These are phyloP conservation scores for Athrips mouffetella DNA, from an alignment of 2,888 invertebrate species.

Conservation along the genomic window DNA sequence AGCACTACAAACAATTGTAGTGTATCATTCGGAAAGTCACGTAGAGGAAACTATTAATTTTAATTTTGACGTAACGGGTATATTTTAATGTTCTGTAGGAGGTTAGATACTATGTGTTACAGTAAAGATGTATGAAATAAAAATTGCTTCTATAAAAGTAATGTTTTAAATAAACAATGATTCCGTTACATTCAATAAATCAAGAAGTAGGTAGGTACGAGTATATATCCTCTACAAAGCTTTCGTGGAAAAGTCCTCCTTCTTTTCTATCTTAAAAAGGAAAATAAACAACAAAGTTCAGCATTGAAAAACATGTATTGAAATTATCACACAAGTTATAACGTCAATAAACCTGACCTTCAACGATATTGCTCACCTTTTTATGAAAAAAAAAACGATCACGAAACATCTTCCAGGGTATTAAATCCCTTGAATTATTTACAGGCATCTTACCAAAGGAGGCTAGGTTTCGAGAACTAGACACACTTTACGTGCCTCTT, in stretches of 20 bases:
- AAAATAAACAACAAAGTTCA: neutral
- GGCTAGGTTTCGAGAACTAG: slow-evolving; percentile 13
- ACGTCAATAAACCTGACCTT: slow-evolving; percentile 10
- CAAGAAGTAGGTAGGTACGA: no score
- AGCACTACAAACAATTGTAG: slow-evolving; percentile 38
- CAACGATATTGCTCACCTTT: slow-evolving; percentile 2
- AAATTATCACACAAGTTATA: neutral
- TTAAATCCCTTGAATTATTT: slow-evolving; percentile 16
- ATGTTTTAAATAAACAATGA: no score
- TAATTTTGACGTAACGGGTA: slow-evolving; percentile 1
- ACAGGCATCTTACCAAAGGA: slow-evolving; percentile 8
- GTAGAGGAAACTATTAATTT: slow-evolving; percentile 42
- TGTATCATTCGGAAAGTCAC: slow-evolving; percentile 54
- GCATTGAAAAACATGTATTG: neutral
- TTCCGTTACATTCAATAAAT: no score
- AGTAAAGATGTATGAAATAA: no score
- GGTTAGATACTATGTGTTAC: no score
- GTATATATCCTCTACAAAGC: no score
- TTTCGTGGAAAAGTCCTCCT: no score
- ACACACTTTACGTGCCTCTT: neutral
- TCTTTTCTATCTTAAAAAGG: neutral
- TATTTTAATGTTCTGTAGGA: neutral
- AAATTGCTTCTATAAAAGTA: no score
- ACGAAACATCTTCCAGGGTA: neutral
- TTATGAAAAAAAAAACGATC: slow-evolving; percentile 1